phyloP scores from a whole-genome alignment of 2,797 vertebrate species.

The Tapirus indicus region DNA sequence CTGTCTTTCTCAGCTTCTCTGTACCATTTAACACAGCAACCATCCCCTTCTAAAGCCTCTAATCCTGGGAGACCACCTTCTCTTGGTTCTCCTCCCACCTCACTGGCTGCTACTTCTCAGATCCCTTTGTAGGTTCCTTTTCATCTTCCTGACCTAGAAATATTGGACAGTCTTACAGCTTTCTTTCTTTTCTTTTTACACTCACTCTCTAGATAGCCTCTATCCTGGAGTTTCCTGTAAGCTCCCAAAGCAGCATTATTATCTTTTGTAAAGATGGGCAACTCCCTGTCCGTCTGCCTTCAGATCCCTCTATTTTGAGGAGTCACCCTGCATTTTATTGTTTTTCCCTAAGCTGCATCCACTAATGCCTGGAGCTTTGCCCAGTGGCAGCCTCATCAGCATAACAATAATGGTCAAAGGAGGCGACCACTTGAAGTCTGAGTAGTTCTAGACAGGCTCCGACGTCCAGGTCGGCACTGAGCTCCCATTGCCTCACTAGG shows the following conservation, averaged over 20 bases:
- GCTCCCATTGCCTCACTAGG: not conserved
- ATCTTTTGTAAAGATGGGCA: not conserved
- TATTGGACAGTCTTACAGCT: fast-evolving
- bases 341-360: not conserved
- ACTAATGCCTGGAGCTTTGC: too few species aligned
- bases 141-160: not conserved
- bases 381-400: not conserved
- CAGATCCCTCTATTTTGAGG: not conserved
- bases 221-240: not conserved
- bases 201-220: not conserved
- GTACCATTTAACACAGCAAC: too few species aligned
- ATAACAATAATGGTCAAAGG: not conserved
- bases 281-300: not conserved
- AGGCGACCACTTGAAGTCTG: not conserved
- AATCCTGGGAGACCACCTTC: fast-evolving
- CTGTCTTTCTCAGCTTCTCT: not conserved
- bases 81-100: not conserved
- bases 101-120: not conserved
- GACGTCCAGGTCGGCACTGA: not conserved
- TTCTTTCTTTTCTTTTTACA: not conserved
- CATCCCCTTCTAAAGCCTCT: too few species aligned
- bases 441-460: not conserved
- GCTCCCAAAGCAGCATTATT: not conserved
- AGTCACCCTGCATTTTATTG: not conserved
- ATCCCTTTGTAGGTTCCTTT: not conserved